Evolutionary conservation across 1,140 invertebrate species (phyloP).

Genomic region (Brachystomella parvula): DNA sequence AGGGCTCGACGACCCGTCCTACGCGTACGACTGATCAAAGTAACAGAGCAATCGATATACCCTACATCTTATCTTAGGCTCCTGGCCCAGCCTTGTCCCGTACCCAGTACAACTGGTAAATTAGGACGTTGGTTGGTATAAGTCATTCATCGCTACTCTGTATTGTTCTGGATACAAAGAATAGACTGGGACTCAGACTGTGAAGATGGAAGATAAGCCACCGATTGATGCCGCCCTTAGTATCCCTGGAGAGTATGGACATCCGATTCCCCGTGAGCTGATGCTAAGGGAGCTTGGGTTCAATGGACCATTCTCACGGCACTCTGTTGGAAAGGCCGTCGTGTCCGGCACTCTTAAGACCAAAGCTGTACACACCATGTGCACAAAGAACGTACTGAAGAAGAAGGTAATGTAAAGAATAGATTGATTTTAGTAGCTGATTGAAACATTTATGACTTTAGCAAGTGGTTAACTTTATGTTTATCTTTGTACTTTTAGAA

Average conservation of each 20-base stretch:
- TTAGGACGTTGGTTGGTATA: no score
- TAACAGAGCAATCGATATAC: no score
- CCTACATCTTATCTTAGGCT: no score
- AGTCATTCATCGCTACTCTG: no score
- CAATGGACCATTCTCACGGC: conserved; percentile 18
- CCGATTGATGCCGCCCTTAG: background rate
- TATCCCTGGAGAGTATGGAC: conserved; percentile 35
- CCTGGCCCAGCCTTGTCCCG: no score
- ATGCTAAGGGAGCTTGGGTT: conserved; percentile 32
- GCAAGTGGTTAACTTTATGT: background rate
- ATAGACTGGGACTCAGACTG: background rate
- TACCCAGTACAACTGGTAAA: no score
- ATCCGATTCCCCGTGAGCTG: conserved; percentile 34
- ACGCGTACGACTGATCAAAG: no score
- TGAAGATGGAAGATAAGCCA: background rate
- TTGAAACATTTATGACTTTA: background rate
- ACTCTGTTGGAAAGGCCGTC: conserved; percentile 25
- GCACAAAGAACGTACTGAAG: conserved; percentile 25
- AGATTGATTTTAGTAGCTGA: background rate
- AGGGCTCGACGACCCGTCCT: no score
- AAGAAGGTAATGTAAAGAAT: conserved; percentile 19
- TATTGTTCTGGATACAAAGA: no score
- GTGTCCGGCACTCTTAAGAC: conserved; percentile 26
- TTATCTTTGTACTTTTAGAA: conserved; percentile 17
- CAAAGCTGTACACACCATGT: conserved; percentile 34